Base-by-base conservation (phyloP, 64 coral and sea anemone genomes). In the Stichodactyla helianthus region DNA sequence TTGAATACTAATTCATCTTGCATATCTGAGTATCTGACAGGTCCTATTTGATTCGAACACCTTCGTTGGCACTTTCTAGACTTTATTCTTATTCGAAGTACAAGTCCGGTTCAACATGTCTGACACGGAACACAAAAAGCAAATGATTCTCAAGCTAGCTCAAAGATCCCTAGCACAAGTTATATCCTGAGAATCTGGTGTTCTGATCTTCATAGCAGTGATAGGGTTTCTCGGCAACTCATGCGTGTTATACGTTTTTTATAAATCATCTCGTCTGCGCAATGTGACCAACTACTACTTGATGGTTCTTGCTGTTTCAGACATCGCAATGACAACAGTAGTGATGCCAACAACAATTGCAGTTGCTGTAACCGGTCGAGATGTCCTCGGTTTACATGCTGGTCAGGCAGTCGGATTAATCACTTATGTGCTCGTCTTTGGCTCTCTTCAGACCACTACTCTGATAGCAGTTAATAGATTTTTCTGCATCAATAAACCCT, bases 211-310 rank as follows among this genome's bases (percentile, higher is more conserved):
- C 17, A 23, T 91, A 16, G 84, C 84, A 19, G 4, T 86, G 1
- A 20, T 23, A 50, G 89, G 82, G 10, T 54, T 91, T 14, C 13
- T 86, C 2, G 89, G 89, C 5, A 91, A 91, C 71, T 68, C n/a
- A 19, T 51, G 79, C 3, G 89, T 91, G 53, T 86, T 83, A 17
- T 84, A 86, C 53, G 89, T 84, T 8, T 27, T 91, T 31, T 91
- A 91, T 55, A 86, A 76, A 54, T 80, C 79, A 17, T 55, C 83
- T 16, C 85, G 53, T 19, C 84, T 91, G 6, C 83, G 83, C 31
- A 91, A 63, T 56, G 44, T 91, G 8, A 91, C 89, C 10, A 91
- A 86, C 22, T 14, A 86, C 7, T 91, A 86, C 84, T 15, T 91
- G 57, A 25, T 91, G 6, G 79, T 83, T 9, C 44, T 91, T 77